phyloP scores from a whole-genome alignment of 2,888 invertebrate genomes.

The Synanthedon formicaeformis region DNA sequence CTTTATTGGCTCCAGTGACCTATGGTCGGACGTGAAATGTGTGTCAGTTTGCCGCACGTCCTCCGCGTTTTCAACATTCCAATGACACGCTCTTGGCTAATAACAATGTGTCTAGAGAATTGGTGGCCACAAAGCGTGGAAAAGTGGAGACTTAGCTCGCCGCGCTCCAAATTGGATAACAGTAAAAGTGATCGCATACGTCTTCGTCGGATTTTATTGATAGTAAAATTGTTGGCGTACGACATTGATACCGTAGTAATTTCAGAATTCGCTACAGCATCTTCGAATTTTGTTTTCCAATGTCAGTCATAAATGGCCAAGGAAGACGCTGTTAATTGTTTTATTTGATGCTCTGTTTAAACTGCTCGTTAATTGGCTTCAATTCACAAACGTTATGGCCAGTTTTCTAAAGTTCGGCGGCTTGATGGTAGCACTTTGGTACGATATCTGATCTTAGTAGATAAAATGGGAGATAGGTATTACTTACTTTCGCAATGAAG shows the following conservation, averaged over 20 bases:
- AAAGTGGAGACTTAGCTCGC: slow-evolving; percentile 62
- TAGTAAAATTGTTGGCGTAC: neutral
- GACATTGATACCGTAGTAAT: neutral
- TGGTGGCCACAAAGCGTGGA: slow-evolving; percentile 60
- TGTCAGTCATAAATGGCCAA: no score
- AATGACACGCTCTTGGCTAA: slow-evolving; percentile 47
- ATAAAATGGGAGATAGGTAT: no score
- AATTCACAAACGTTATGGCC: no score
- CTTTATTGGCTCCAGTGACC: neutral
- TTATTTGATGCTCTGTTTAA: no score
- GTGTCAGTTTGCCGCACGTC: slow-evolving; percentile 53
- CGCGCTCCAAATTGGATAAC: slow-evolving; percentile 67
- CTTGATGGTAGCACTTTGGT: no score
- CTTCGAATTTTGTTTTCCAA: no score
- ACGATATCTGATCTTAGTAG: no score
- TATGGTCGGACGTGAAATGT: slow-evolving; percentile 35
- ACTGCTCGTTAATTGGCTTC: no score
- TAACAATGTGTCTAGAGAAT: slow-evolving; percentile 49
- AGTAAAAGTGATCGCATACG: slow-evolving; percentile 68
- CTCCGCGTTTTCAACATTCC: slow-evolving; percentile 34
- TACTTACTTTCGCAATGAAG: no score
- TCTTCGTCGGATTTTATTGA: slow-evolving; percentile 47
- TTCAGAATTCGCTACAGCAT: no score
- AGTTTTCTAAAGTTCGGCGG: no score
- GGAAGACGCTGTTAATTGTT: no score